phyloP scores from a whole-genome alignment of 2,113 vertebrate species.

The Ornithorhynchus anatinus region DNA sequence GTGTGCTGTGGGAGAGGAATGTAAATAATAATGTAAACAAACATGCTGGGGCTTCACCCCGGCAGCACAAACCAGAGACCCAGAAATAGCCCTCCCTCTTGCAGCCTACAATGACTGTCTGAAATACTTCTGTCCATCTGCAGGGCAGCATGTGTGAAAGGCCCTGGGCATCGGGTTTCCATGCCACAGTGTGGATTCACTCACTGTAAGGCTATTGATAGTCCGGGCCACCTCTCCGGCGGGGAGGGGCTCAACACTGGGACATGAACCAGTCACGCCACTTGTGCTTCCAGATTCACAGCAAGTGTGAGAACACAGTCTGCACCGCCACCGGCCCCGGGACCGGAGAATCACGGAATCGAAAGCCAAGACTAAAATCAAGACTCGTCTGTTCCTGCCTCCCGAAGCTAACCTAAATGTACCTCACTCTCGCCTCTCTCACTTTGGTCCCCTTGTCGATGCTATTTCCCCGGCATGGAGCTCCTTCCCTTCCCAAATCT shows the following conservation, averaged over 20 bases:
- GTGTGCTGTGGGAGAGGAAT: not conserved
- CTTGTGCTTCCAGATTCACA: conserved; percentile 22
- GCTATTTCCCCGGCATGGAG: no score
- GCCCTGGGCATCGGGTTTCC: not conserved
- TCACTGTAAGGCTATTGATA: conserved; percentile 24
- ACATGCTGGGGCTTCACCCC: not conserved
- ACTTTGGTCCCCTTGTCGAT: no score
- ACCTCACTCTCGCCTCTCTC: no score
- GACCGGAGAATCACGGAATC: not conserved
- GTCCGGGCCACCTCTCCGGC: not conserved
- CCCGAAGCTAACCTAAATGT: no score
- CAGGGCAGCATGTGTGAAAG: not conserved
- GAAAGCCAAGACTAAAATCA: not conserved
- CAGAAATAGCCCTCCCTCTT: not conserved
- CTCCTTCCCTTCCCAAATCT: no score
- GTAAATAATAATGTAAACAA: not conserved
- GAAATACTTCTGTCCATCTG: not conserved
- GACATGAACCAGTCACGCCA: not conserved
- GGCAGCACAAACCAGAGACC: not conserved
- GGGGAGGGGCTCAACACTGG: not conserved
- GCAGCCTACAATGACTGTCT: not conserved
- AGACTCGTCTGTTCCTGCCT: no score
- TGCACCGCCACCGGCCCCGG: not conserved
- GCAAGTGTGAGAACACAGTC: not conserved
- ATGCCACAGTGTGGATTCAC: conserved; percentile 25